A percentile compares a stretch with the other conserved stretches of the same genome.
phyloP scores from a whole-genome alignment of 2,888 invertebrate genomes.

The Pterostichus niger region DNA sequence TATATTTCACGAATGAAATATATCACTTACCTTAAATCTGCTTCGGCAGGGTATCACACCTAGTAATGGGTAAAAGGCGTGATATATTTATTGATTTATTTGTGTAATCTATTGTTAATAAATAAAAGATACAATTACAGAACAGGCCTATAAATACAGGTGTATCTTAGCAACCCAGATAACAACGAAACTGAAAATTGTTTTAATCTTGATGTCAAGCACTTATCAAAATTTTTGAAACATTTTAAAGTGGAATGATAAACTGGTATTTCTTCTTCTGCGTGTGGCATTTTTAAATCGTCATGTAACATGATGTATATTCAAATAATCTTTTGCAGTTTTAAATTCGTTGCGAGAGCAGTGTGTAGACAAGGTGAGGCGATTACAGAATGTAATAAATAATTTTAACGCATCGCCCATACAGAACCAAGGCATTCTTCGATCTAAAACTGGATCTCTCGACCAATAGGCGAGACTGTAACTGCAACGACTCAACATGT shows the following conservation, averaged over 20 bases:
- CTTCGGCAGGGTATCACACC: too few species aligned
- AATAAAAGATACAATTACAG: too few species aligned
- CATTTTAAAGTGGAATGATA: not conserved
- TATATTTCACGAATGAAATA: too few species aligned
- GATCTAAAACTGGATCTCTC: constrained; percentile 57
- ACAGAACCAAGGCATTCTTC: constrained; percentile 55
- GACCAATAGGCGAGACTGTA: constrained; percentile 50
- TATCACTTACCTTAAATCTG: too few species aligned
- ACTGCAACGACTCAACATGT: constrained; percentile 51
- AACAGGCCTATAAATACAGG: too few species aligned
- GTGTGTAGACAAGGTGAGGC: constrained; percentile 56
- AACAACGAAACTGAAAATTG: too few species aligned
- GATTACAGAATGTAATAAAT: constrained; percentile 59
- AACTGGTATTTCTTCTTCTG: constrained; percentile 13
- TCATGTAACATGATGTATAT: constrained; percentile 52
- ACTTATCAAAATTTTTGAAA: too few species aligned
- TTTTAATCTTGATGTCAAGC: too few species aligned
- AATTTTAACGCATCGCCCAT: constrained; percentile 63
- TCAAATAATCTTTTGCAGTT: constrained; percentile 42
- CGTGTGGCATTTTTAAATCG: constrained; percentile 51
- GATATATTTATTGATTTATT: too few species aligned
- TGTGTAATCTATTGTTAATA: too few species aligned
- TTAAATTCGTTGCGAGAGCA: constrained; percentile 33
- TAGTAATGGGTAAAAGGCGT: too few species aligned
- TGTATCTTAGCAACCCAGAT: too few species aligned